These are phyloP conservation scores for Deroptyus accipitrinus DNA, from an alignment of 2,113 vertebrate species.

Conservation along the genomic window DNA sequence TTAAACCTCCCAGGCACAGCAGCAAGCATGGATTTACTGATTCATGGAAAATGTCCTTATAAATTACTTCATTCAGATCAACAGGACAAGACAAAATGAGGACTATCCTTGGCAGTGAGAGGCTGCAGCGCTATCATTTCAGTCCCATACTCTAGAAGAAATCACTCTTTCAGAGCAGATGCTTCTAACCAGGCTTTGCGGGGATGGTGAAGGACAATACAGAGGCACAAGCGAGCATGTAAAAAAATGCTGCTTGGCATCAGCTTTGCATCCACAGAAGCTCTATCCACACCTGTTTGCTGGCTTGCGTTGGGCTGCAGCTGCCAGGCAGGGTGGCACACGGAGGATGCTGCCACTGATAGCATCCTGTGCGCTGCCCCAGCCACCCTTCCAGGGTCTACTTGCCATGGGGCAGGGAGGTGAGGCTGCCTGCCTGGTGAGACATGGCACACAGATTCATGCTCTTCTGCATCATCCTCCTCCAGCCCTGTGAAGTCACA, in stretches of 20 bases:
- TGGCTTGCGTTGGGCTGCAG: not conserved
- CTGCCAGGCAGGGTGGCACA: not conserved
- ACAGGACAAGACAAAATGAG: not conserved
- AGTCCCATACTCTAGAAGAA: not conserved
- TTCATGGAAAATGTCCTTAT: constrained; percentile 48
- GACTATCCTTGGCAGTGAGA: not conserved
- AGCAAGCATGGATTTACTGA: constrained; percentile 42
- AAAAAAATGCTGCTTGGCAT: not conserved
- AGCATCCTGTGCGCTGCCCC: not conserved
- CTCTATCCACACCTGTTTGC: not conserved
- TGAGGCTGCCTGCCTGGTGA: not conserved
- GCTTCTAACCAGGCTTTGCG: accelerated
- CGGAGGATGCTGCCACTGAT: not conserved
- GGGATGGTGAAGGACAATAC: not conserved
- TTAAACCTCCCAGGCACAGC: constrained; percentile 25
- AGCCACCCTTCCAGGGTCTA: not conserved
- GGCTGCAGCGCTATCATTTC: not conserved
- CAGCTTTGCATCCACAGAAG: not conserved
- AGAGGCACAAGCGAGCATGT: not conserved
- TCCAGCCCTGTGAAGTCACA: not conserved
- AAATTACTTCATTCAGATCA: constrained; percentile 40
- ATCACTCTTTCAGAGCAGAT: not conserved
- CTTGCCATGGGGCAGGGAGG: not conserved
- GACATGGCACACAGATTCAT: not conserved
- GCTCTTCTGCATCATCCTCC: not conserved